A percentile compares a stretch with the other conserved stretches of the same genome.
phyloP scores from a whole-genome alignment of 2,888 invertebrate genomes.

The Hofmannophila pseudospretella region DNA sequence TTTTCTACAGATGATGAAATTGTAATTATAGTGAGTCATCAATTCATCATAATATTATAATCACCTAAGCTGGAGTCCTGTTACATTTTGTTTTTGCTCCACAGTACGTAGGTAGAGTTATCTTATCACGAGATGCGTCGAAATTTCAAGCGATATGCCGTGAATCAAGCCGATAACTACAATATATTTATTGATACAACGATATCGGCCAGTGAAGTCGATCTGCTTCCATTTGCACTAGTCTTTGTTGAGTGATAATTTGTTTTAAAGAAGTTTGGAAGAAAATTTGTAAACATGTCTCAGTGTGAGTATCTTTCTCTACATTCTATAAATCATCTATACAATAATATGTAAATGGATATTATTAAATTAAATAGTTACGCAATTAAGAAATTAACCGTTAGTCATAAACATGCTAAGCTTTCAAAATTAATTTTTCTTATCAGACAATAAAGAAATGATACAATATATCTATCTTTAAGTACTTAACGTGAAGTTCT shows the following conservation, averaged over 20 bases:
- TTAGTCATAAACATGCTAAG: no score
- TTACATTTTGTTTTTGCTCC: constrained; percentile 5
- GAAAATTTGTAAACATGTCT: constrained; percentile 3
- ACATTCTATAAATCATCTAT: no score
- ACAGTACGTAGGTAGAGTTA: constrained; percentile 16
- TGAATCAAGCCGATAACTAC: constrained; percentile 27
- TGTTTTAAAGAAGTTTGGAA: not conserved
- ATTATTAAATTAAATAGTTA: no score
- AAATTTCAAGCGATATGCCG: constrained; percentile 26
- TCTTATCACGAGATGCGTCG: constrained; percentile 34
- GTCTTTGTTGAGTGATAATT: not conserved
- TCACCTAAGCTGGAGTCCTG: not conserved
- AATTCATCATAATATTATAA: no score
- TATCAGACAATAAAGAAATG: no score
- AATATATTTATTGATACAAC: constrained; percentile 26
- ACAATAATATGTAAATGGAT: no score
- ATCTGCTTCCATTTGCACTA: constrained; percentile 11
- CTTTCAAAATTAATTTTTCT: no score
- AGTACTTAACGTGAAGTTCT: no score
- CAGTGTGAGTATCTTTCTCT: constrained; percentile 4
- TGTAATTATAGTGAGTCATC: not conserved
- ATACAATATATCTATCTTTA: no score
- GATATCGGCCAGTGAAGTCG: constrained; percentile 17
- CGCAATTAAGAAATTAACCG: no score
- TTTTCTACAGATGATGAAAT: not conserved